Conservation (phyloP, 2,888 invertebrate species). For the Eupithecia subfuscata region DNA sequence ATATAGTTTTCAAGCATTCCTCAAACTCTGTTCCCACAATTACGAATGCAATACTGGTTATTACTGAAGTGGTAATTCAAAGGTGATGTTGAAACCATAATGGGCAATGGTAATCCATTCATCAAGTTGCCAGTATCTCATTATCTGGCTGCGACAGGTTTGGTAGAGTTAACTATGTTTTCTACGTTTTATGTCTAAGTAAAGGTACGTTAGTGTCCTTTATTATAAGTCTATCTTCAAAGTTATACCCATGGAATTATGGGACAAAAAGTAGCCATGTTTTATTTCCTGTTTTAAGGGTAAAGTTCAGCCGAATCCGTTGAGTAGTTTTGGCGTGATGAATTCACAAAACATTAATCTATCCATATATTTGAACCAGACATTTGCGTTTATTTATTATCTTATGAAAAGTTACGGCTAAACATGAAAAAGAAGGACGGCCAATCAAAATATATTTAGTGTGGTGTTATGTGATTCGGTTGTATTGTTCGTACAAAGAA, state of each 20-base stretch:
- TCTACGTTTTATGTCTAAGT: not conserved
- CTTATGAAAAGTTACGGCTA: no score
- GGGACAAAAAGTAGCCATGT: not conserved
- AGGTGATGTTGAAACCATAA: constrained; percentile 34
- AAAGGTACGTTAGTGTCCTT: not conserved
- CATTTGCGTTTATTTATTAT: no score
- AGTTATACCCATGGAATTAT: not conserved
- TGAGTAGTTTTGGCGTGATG: not conserved
- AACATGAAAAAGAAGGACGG: no score
- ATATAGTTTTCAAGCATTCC: not conserved
- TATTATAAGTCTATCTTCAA: not conserved
- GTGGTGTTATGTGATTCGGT: not conserved
- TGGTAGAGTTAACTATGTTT: not conserved
- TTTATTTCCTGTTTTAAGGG: no score
- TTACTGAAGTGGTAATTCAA: constrained; percentile 19
- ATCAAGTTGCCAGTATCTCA: constrained; percentile 16
- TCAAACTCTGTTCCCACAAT: constrained; percentile 19
- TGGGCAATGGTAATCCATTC: constrained; percentile 21
- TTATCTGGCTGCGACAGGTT: constrained; percentile 8
- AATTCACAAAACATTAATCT: no score
- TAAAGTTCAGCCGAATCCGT: not conserved
- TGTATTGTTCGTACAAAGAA: no score
- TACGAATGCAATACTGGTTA: constrained; percentile 27
- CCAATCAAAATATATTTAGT: not conserved
- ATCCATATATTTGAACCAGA: no score